Evolutionary conservation across 2,797 vertebrate species (phyloP), one percentile per base, ranked within the genome.

Genomic region (Picus viridis): DNA sequence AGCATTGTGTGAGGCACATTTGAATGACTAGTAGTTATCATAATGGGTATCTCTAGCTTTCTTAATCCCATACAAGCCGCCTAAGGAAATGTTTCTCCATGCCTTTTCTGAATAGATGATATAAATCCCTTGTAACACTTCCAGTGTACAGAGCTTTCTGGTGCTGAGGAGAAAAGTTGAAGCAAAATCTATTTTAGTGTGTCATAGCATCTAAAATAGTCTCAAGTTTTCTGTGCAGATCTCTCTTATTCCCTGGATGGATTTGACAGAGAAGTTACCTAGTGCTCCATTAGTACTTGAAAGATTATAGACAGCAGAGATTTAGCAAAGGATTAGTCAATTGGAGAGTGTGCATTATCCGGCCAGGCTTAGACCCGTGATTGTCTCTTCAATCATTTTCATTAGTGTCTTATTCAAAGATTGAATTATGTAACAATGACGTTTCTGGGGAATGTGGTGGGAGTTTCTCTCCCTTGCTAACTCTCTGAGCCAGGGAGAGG

Each of bases 341-440:
- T 96, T 97, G 97, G 96, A 97, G 97, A 97, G 97, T 97, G 95
- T 98, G 80, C 97, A 96, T 97, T 98, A 98, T 98, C 98, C 97
- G 27, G 95, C 96, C 89, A 96, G 97, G 98, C 98, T 99, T 99
- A 98, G 97, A 98, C 95, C 97, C 79, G 82, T 96, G 96, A 98
- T 98, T 98, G 98, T 98, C 97, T 98, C 97, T 96, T 94, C 96
- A 93, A 97, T 97, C 95, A 83, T 98, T 98, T 98, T 98, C 98
- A 98, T 98, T 98, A 98, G 97, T 97, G 97, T 98, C 98, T 98
- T 98, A 97, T 98, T 98, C 97, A 97, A 95, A 98, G 98, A 98
- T 98, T 64, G 89, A 97, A 98, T 99, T 98, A 98, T 90, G 94
- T 98, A 99, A 99, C 96, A 94, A 88, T 98, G 98, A 98, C 97